A percentile compares a stretch with the other conserved stretches of the same genome.
These are phyloP conservation scores for Oreortyx pictus DNA, from an alignment of 2,797 vertebrate genomes.

Conservation along the genomic window DNA sequence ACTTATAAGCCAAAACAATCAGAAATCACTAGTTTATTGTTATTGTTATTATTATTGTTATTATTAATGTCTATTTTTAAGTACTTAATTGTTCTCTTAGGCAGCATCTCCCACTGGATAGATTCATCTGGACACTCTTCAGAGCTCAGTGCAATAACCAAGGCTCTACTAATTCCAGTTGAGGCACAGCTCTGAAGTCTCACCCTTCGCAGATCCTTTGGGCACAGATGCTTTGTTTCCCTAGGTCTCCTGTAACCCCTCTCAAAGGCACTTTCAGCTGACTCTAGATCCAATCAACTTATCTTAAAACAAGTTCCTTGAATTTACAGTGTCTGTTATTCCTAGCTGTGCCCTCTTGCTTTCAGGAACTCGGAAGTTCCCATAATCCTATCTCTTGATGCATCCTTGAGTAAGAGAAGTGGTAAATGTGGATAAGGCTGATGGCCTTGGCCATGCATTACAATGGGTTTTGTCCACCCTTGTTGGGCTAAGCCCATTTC, in stretches of 20 bases:
- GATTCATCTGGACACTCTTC: not conserved
- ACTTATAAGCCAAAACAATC: not conserved
- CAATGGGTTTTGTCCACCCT: not conserved
- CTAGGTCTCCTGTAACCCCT: not conserved
- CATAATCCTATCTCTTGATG: rapidly evolving
- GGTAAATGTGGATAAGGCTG: not conserved
- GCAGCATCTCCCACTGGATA: constrained; percentile 3
- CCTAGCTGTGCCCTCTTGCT: not conserved
- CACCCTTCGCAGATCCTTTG: not conserved
- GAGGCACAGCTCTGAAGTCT: not conserved
- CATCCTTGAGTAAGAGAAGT: not conserved
- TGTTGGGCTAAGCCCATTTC: rapidly evolving
- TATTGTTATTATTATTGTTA: no score
- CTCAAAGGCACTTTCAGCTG: not conserved
- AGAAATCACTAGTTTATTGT: not conserved
- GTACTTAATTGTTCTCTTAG: constrained; percentile 31
- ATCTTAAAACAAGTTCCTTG: not conserved
- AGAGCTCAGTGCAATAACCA: constrained; percentile 27
- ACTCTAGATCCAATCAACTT: not conserved
- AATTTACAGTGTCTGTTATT: not conserved
- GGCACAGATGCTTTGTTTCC: not conserved
- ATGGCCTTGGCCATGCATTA: not conserved
- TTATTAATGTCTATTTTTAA: not conserved
- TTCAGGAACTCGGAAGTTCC: not conserved
- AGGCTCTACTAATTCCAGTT: not conserved